Base-by-base conservation (phyloP, 2,113 vertebrate species). In the Saccopteryx leptura region DNA sequence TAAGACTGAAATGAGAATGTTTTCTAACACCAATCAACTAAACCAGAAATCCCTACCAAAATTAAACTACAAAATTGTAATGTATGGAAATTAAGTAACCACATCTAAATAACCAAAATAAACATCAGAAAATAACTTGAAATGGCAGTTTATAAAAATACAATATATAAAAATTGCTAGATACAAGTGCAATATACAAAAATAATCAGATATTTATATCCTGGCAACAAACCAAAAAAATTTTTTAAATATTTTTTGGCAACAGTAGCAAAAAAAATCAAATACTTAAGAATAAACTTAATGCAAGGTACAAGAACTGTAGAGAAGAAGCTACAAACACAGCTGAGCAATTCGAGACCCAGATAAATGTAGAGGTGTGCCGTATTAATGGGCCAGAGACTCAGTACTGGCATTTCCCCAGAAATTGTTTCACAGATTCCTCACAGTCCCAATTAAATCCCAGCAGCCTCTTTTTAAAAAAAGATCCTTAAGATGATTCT, bases 21-120 rank as follows among this genome's bases (percentile, higher is more conserved):
- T 60, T 74, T 39, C 66, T 39, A 72, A 58, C 24, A 89, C 33
- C 65, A 66, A 91, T 72, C 21, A 80, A 80, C 21, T 65, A 65
- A 74, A 91, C 23, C 48, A 80, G 17, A 95, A 91, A 60, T 66
- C 14, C 33, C 72, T 60, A 81, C 21, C 24, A 79, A 91, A 95
- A 81, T 23, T 65, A 72, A 81, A 71, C 2, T 31, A 58, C 52
- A 68, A 68, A 39, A 54, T 46, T 50, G 74, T 81, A 58, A 52
- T 58, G 24, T 50, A 81, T 58, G 48, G 2, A 80, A 80, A 86
- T 74, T 58, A 95, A 95, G 28, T 6, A 87, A 81, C 9, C 60
- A 74, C 12, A 60, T 91, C 56, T 58, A 87, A 81, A 58, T 56
- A 95, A 95, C 33, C 48, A 65, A 87, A 89, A 75, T 66, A 28